phyloP scores from a whole-genome alignment of 2,113 vertebrate genomes.

The Melanostigma gelatinosum region DNA sequence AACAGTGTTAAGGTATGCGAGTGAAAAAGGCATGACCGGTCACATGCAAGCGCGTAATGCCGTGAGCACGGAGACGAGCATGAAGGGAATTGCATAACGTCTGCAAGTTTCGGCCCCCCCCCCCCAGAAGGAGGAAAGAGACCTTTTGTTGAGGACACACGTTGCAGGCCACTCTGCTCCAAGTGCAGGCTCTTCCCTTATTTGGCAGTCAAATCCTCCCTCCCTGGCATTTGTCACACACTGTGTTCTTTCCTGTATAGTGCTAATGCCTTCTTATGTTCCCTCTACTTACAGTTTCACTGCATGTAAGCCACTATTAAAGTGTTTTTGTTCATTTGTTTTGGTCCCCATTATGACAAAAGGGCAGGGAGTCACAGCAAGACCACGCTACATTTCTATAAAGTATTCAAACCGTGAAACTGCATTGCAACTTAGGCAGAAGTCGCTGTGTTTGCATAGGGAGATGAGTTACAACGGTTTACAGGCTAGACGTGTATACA shows the following conservation, averaged over 20 bases:
- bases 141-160: no score
- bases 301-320: neutral
- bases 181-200: constrained; percentile 10
- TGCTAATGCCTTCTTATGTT: constrained; percentile 9
- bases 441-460: neutral
- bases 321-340: neutral
- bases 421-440: neutral
- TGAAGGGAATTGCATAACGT: constrained; percentile 13
- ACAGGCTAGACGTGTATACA: neutral
- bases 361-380: neutral
- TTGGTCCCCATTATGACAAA: neutral
- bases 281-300: neutral
- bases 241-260: neutral
- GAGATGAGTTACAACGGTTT: neutral
- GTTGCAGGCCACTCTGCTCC: no score
- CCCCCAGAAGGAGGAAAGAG: neutral
- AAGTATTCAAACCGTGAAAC: neutral
- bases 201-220: constrained; percentile 49
- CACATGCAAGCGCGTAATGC: constrained; percentile 70
- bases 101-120: neutral
- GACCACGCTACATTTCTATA: neutral
- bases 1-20: constrained; percentile 55
- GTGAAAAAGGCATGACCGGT: constrained; percentile 74
- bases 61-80: constrained; percentile 32
- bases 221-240: neutral